Percentiles rank a stretch among this genome's conserved stretches.
Evolutionary conservation across 2,888 invertebrate genomes (phyloP).

Genomic region (Ornithoptera priamus): DNA sequence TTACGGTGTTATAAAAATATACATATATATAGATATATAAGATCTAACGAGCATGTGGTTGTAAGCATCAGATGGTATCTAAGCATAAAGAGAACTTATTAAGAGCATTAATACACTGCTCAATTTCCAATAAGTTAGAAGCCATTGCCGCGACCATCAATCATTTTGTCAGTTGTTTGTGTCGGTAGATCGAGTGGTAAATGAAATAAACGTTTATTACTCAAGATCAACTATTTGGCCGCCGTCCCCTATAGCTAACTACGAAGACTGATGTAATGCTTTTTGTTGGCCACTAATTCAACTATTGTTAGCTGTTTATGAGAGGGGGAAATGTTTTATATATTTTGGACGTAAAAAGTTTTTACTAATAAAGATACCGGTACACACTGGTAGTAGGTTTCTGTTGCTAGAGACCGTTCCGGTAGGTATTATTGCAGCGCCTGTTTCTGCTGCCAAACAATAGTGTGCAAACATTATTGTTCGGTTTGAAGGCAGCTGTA

Average conservation of each 20-base stretch:
- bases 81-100: conserved; percentile 27
- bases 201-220: conserved; percentile 21
- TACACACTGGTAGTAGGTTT: too few species aligned
- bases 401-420: too few species aligned
- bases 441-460: too few species aligned
- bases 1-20: not conserved
- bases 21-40: not conserved
- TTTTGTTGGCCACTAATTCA: conserved; percentile 14
- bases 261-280: not conserved
- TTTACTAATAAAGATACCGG: too few species aligned
- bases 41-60: conserved; percentile 15
- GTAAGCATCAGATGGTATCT: conserved; percentile 15
- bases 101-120: conserved; percentile 21
- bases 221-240: conserved; percentile 16
- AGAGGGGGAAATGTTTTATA: not conserved
- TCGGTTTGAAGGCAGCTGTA: too few species aligned
- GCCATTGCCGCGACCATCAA: conserved; percentile 15
- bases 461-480: too few species aligned
- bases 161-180: conserved; percentile 23
- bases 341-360: not conserved
- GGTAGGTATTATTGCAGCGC: too few species aligned
- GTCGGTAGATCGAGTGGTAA: conserved; percentile 15
- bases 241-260: conserved; percentile 11
- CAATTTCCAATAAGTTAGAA: conserved; percentile 21
- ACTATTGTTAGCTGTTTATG: conserved; percentile 20